Base-by-base conservation (phyloP, 2,797 vertebrate genomes). In the Huso huso region DNA sequence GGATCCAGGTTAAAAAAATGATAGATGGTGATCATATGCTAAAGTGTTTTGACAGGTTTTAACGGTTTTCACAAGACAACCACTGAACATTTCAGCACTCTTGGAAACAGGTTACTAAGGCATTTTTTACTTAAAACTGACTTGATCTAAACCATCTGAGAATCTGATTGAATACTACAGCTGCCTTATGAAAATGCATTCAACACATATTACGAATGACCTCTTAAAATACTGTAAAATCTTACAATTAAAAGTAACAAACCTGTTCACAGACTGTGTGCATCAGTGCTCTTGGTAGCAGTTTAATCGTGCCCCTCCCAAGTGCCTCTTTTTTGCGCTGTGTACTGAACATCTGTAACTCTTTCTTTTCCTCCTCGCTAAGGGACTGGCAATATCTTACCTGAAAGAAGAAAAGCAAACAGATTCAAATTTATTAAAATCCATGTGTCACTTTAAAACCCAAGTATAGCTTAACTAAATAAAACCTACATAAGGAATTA, bases 241-340 rank as follows among this genome's bases (percentile, higher is more conserved):
- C 18, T 18, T 18, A 1, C 18, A 18, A 18, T 18, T 18, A 18
- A 18, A 37, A 48, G 65, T 9, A 18, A 85, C 75, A 51, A 93
- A 99, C 96, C 84, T 97, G 94, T 73, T 97, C 94, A 75, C 96
- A 99, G 63, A 90, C 68, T 0, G 88, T 87, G 1, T 93, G 94
- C 78, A 88, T 84, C 49, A 90, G 82, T 8, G 87, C 88, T 74
- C 93, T 89, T 1, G 94, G 94, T 74, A 96, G 77, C 1, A 94
- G 80, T 67, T 93, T 98, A n/a, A 97, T 87, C 0, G 92, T 91
- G 61, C 95, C 96, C 75, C 95, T 88, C 10, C 96, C 96, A 0
- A 99, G 84, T 0, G 96, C 94, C 73, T 98, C 95, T 76, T 95
- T 98, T 83, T 99, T 99, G 75, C 96, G 89, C 78, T 98, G 96